These are phyloP conservation scores for Hydractinia echinata DNA, from an alignment of 30 jellyfish, hydroid and myxozoan species.

Conservation along the genomic window DNA sequence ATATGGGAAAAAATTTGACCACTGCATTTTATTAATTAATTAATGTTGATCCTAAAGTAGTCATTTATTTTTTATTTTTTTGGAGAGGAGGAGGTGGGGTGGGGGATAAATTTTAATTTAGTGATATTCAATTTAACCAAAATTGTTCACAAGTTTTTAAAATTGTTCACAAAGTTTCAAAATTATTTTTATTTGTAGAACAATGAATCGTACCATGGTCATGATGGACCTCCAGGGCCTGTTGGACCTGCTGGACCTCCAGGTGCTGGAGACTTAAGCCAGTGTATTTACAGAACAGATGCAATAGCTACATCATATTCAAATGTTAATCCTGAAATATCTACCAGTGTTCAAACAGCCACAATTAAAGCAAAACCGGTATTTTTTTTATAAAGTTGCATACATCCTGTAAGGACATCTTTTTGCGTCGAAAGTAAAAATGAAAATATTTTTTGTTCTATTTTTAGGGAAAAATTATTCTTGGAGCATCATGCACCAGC, in stretches of 20 bases:
- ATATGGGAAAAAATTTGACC: too few relatives aligned
- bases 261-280: slow-evolving; percentile 14
- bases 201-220: slow-evolving; percentile 3
- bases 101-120: too few relatives aligned
- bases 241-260: slow-evolving; percentile 31
- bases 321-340: not conserved
- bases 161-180: too few relatives aligned
- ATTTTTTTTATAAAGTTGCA: not conserved
- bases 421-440: not conserved
- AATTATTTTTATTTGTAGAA: not conserved
- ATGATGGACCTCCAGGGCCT: slow-evolving; percentile 28
- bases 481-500: slow-evolving; percentile 21
- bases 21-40: too few relatives aligned
- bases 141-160: too few relatives aligned
- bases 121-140: too few relatives aligned
- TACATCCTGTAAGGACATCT: not conserved
- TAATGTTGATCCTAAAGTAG: too few relatives aligned
- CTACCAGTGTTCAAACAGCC: too few relatives aligned
- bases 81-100: too few relatives aligned
- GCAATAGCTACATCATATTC: not conserved
- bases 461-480: not conserved
- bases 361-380: too few relatives aligned
- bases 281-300: slow-evolving; percentile 4
- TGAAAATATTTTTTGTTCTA: not conserved
- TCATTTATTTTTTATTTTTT: too few relatives aligned